Evolutionary conservation across 1,140 invertebrate genomes (phyloP).

Genomic region (Pachypsylla venusta): DNA sequence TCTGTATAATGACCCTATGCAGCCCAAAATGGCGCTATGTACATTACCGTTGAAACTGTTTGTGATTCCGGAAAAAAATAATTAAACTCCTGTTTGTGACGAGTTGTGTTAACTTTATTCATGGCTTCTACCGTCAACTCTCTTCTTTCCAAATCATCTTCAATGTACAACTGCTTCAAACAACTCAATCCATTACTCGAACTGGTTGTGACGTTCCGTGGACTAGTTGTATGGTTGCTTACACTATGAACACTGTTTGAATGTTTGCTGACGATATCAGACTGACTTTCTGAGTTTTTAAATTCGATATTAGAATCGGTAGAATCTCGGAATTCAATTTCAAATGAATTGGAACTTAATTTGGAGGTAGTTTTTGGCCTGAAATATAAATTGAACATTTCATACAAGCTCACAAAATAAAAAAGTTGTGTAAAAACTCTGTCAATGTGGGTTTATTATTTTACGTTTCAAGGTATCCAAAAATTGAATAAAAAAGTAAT

Average conservation of each 20-base stretch:
- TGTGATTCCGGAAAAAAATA: neutral
- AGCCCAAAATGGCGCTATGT: no score
- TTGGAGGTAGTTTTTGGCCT: neutral
- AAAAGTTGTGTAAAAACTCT: no score
- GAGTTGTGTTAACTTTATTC: neutral
- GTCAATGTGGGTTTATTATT: no score
- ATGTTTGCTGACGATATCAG: neutral
- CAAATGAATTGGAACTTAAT: conserved; percentile 2
- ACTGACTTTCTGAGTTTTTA: neutral
- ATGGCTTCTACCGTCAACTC: neutral
- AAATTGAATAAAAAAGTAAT: no score
- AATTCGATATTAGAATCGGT: neutral
- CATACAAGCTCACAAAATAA: no score
- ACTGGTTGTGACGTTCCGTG: neutral
- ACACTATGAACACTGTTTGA: no score
- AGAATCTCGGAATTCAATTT: conserved; percentile 4
- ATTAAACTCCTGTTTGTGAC: neutral
- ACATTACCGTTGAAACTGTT: neutral
- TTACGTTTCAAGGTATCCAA: no score
- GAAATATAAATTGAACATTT: neutral
- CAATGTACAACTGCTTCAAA: neutral
- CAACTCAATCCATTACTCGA: neutral
- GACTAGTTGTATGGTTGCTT: no score
- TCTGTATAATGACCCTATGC: no score
- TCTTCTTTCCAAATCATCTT: neutral